Evolutionary conservation across 1,140 invertebrate species (phyloP).

Genomic region (Paracyclopina nana): DNA sequence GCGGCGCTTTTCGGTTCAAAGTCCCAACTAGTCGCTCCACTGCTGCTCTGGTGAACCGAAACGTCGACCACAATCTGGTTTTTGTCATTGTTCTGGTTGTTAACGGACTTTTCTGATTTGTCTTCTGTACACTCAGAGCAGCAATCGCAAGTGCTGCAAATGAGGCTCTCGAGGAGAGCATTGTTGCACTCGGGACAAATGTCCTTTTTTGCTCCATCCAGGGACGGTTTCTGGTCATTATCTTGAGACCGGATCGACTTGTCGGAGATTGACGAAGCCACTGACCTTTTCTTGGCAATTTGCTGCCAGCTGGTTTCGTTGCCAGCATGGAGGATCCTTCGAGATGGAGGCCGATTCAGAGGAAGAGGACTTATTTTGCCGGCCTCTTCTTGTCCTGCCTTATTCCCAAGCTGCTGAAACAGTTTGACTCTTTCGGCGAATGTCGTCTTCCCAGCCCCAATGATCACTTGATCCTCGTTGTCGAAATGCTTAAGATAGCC

Average conservation of each 20-base stretch:
- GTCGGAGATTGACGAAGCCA: not conserved
- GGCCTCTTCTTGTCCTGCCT: not conserved
- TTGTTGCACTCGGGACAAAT: conserved; percentile 2
- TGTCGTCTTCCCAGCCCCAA: conserved; percentile 10
- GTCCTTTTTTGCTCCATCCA: not conserved
- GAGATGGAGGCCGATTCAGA: not conserved
- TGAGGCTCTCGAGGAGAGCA: not conserved
- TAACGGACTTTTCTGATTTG: not conserved
- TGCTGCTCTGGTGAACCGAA: not conserved
- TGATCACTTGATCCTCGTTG: not conserved
- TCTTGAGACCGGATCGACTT: not conserved
- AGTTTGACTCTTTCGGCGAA: conserved; percentile 15
- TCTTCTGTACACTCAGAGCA: not conserved
- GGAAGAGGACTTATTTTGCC: too few relatives aligned
- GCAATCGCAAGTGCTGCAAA: not conserved
- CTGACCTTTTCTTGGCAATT: not conserved
- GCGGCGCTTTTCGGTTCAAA: not conserved
- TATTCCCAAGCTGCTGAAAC: conserved; percentile 9
- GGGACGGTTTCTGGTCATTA: not conserved
- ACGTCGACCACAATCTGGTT: not conserved
- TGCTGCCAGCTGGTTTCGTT: conserved; percentile 5
- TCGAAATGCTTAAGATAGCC: not conserved
- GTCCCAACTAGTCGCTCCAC: conserved; percentile 2
- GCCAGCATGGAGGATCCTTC: not conserved
- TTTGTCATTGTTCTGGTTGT: not conserved